Base-by-base conservation (phyloP, 1,140 invertebrate genomes). In the Formica selysi region DNA sequence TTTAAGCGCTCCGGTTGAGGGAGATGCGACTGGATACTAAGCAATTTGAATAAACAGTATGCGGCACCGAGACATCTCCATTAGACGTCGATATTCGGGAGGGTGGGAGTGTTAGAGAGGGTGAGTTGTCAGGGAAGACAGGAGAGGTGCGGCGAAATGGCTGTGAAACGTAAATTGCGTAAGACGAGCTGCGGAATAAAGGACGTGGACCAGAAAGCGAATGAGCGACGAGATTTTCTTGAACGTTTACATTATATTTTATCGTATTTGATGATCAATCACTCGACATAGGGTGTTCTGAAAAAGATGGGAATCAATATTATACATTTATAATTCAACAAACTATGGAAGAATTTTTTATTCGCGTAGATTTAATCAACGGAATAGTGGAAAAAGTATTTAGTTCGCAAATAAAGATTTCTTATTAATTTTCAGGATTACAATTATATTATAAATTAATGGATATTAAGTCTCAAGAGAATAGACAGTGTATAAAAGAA, bases 1-100 rank as follows among this genome's bases (percentile, higher is more conserved):
- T n/a, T 41, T 61, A 61, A 83, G 79, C 73, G 68, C 10, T 62
- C n/a, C 13, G 19, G 73, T 81, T 54, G 54, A 48, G 32, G 8
- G 48, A 29, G 13, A 13, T 36, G 68, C 38, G 79, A 83, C 38
- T 83, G 41, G 85, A 78, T 79, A 86, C 78, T 86, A 36, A 44
- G 85, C 89, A 89, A 92, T 93, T 93, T 93, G 91, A 92, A 92
- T 92, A 93, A 91, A 92, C 89, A 92, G 88, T 76, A 85, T 76
- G 67, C 84, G 65, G 71, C 89, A 85, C 85, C 87, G 88, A 88
- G 89, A 85, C 88, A 87, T 76, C 85, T 89, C 88, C 89, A 91
- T 92, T 93, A 92, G 89, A 85, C 87, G 91, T 91, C 91, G 91
- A 91, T 92, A 91, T 91, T 91, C 87, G 88, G 89, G 87, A 78